Percentiles rank a stretch among this genome's conserved stretches.
phyloP scores from a whole-genome alignment of 2,113 vertebrate species.

The Dicentrarchus labrax region DNA sequence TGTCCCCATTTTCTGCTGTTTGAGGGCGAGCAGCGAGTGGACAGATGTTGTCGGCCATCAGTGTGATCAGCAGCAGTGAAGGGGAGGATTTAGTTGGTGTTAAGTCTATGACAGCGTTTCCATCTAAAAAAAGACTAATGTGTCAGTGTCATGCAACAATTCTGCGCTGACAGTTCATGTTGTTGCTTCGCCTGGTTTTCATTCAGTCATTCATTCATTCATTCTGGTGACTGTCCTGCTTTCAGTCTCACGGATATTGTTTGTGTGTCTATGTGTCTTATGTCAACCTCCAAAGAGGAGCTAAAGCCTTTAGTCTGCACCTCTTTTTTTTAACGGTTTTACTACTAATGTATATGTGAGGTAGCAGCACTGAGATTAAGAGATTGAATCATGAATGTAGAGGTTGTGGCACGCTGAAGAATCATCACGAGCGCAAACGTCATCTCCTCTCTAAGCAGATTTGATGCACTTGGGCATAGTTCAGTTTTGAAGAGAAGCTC shows the following conservation, averaged over 20 bases:
- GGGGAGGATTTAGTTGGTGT: conserved; percentile 64
- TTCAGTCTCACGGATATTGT: background rate
- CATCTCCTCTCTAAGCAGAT: conserved; percentile 45
- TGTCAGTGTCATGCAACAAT: conserved; percentile 4
- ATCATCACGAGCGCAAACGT: background rate
- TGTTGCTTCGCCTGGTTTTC: background rate
- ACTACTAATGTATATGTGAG: background rate
- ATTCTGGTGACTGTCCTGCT: background rate
- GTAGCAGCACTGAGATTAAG: conserved; percentile 8
- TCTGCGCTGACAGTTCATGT: background rate
- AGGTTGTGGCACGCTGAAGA: background rate
- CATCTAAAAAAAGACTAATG: conserved; percentile 35
- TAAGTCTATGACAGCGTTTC: conserved; percentile 49
- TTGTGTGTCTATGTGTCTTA: too few species aligned
- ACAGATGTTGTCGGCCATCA: conserved; percentile 70
- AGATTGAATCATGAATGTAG: background rate
- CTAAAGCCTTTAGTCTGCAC: background rate
- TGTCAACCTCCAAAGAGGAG: background rate
- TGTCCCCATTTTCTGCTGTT: conserved; percentile 11
- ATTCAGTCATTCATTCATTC: background rate
- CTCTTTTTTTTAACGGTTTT: background rate
- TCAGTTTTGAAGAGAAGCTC: background rate
- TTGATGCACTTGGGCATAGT: conserved; percentile 8
- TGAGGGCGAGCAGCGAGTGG: conserved; percentile 16
- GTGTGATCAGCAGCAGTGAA: conserved; percentile 59